A percentile compares a stretch with the other conserved stretches of the same genome.
Evolutionary conservation across 2,888 invertebrate genomes (phyloP).

Genomic region (Cephus pygmeus): DNA sequence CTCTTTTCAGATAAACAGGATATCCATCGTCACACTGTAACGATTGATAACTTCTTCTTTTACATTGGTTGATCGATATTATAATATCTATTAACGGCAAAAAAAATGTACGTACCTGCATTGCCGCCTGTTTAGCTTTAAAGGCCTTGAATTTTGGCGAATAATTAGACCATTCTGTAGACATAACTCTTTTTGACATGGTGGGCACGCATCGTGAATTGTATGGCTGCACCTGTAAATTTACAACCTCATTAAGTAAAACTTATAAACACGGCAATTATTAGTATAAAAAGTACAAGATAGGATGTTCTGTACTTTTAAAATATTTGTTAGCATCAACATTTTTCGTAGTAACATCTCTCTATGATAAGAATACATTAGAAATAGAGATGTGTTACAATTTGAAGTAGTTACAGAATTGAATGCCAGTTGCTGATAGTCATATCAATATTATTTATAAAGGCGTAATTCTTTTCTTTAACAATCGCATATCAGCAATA

Average conservation of each 20-base stretch:
- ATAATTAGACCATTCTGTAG: background rate
- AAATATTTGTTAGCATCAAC: background rate
- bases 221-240: background rate
- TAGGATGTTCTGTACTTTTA: background rate
- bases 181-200: background rate
- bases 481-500: background rate
- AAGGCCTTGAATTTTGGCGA: constrained; percentile 30
- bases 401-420: background rate
- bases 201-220: background rate
- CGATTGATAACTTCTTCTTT: constrained; percentile 9
- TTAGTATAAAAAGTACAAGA: background rate
- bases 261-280: background rate
- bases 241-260: background rate
- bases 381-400: background rate
- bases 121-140: constrained; percentile 45
- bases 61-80: background rate
- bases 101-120: constrained; percentile 42
- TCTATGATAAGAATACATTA: background rate
- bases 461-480: background rate
- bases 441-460: background rate
- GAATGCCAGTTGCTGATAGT: background rate
- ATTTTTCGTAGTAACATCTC: background rate
- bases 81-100: background rate
- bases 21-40: constrained; percentile 71
- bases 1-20: constrained; percentile 73